Percentiles rank a stretch among this genome's conserved stretches.
Evolutionary conservation across 2,888 invertebrate genomes (phyloP).

Genomic region (Mythimna impura): DNA sequence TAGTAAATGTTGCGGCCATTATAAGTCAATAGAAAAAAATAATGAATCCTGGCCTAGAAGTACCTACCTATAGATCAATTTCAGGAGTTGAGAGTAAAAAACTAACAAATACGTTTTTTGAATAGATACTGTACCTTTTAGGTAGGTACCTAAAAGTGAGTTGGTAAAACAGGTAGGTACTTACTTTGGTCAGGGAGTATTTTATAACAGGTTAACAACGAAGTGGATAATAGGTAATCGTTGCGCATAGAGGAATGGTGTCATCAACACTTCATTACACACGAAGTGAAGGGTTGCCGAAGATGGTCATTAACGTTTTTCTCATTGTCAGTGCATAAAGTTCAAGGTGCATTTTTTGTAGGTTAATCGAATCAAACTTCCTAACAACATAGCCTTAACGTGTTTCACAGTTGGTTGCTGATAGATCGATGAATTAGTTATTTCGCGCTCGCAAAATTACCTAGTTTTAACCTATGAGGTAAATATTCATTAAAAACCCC

Average conservation of each 20-base stretch:
- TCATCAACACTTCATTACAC: conserved; percentile 74
- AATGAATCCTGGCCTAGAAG: too few species aligned
- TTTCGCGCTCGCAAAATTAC: neutral
- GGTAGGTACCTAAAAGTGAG: too few species aligned
- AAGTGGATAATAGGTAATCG: conserved; percentile 30
- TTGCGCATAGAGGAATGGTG: conserved; percentile 72
- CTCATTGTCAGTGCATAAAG: conserved; percentile 82
- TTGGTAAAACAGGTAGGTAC: neutral
- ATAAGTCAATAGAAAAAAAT: too few species aligned
- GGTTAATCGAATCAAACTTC: conserved; percentile 63
- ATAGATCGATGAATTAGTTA: conserved; percentile 13
- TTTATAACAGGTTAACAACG: conserved; percentile 15
- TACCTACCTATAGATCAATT: too few species aligned
- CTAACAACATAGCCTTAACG: conserved; percentile 36
- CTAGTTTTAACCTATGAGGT: too few species aligned
- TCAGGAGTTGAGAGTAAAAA: too few species aligned
- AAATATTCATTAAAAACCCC: too few species aligned
- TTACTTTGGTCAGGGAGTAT: neutral
- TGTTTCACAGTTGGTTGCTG: conserved; percentile 25
- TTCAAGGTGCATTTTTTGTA: conserved; percentile 78
- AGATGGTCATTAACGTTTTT: conserved; percentile 80
- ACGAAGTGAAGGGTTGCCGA: conserved; percentile 83
- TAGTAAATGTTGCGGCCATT: too few species aligned
- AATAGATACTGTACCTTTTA: too few species aligned
- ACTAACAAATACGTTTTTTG: too few species aligned